Base-by-base conservation (phyloP, 2,797 vertebrate species). In the Euphonia xanthogaster region DNA sequence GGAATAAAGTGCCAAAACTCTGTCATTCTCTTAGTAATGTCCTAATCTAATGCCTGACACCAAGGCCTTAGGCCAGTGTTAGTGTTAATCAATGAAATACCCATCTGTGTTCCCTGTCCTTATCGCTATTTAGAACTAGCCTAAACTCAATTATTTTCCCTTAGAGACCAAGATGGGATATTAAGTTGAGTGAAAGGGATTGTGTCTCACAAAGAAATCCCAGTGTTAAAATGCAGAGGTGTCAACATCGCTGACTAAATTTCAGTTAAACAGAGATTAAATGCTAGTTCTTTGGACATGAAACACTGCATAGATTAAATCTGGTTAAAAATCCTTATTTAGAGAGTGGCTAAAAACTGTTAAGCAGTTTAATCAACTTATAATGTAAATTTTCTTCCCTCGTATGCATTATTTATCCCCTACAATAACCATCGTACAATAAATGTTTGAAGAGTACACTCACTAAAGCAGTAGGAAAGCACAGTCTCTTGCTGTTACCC, bases 121-220 rank as follows among this genome's bases (percentile, higher is more conserved):
- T 99, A 99, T 98, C 98, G 98, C 99, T 99, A 98, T 99, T 99
- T 99, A 99, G 99, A 99, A 98, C 99, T 99, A 98, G 98, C 98
- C 99, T 99, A 99, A 99, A 99, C 99, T 99, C 99, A 99, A 99
- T 99, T 99, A 99, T 99, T 99, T 99, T 99, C 98, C 98, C 99
- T 98, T 98, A 99, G 99, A 99, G 98, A 99, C 99, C 99, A 98
- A 99, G 99, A 99, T 98, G 98, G 98, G 98, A 99, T 99, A 99
- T 99, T 99, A 99, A 98, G 98, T 99, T 98, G 98, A 98, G 98
- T 99, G 99, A 99, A 99, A 99, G 98, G 98, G 98, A 98, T 98
- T 98, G 97, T 97, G 96, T 97, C 96, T 95, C 96, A 97, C 98
- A 98, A 98, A 98, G 98, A 98, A 98, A 98, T 98, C 98, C 98